Evolutionary conservation across 2,113 vertebrate genomes (phyloP), one percentile per base, ranked within the genome.

Genomic region (Macquaria ambigua): DNA sequence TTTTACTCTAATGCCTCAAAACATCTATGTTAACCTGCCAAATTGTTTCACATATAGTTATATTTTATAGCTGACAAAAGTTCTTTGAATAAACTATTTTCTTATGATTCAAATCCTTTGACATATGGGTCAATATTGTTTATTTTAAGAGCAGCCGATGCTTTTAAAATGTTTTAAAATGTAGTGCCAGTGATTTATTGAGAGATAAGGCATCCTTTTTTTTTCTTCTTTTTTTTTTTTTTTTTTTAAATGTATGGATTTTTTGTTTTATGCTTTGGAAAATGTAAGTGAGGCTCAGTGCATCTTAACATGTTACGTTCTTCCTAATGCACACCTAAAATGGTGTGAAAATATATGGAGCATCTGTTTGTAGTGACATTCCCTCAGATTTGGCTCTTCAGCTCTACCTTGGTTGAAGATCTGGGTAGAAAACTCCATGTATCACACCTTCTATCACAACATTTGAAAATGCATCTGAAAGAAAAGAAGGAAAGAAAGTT

Each of bases 401-500:
- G 39, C 67, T 95, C 94, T 96, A 96, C 93, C 94, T 96, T 1
- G 91, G 94, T 66, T 96, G 95, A 41, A 96, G 93, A 71, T 96
- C 94, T 8, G 95, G 93, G 79, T 94, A 96, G 85, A 96, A 96
- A 87, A 96, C 91, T 56, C 96, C 96, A 25, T 95, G 95, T 6
- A 96, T 84, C 84, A 96, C 96, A 7, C 96, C 96, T 90, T 96
- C 95, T 14, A 95, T 96, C 84, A 96, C 94, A n/a, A 96, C 94
- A 41, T 95, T 96, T 21, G 96, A 92, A 92, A 95, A 95, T 4
- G 90, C 3, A 83, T 95, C 95, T 96, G 83, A 58, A 87, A 85
- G 37, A 6, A 46, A 66, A 61, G 31, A 77, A 55, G 20, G 69
- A 34, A 25, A 63, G 11, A 52, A 53, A 3, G 6, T 46, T 46